Evolutionary conservation across 2,888 invertebrate species (phyloP), one percentile per base, ranked within the genome.

Genomic region (Dryocosmus kuriphilus): DNA sequence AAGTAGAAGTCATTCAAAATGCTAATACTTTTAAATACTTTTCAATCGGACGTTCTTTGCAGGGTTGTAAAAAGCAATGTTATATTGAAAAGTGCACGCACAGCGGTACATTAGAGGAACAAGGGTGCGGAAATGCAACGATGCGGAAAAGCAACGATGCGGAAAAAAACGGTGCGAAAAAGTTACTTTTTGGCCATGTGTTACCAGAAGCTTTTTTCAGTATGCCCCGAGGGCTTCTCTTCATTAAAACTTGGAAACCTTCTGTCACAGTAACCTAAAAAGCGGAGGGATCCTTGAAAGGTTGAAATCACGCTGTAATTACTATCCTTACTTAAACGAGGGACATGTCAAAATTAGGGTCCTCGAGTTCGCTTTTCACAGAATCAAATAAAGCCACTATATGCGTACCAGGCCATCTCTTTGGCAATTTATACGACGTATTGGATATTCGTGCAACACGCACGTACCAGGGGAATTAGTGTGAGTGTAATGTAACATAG

Each of bases 401-500:
- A 51, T 65, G 41, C 41, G 65, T 24, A 41, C 16, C 41, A 46
- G 14, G 41, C 41, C 24, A 67, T 46, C 67, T 67, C 46, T 11
- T 67, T 51, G 71, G 30, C 51, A 71, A 71, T 71, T 71, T 51
- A 32, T 71, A 63, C 11, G n/a, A 46, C 22, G 51, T 14, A 71
- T 22, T 71, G 32, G 51, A 46, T 71, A 51, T 71, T n/a, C 27
- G 30, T 51, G 71, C 6, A 30, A 9, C 46, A 71, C 30, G 32
- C 46, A 55, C 46, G 32, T 51, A 51, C n/a, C 51, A 14, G 46
- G 71, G 71, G 71, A 71, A 71, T 71, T 32, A 41, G 76, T 61
- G 67, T 55, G 63, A 74, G 71, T 67, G 75, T 75, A 60, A 77
- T 76, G 57, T 78, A 78, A 76, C 76, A 32, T 74, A 78, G 76